These are phyloP conservation scores for Globicephala melas DNA, from an alignment of 2,113 vertebrate species.

Conservation along the genomic window DNA sequence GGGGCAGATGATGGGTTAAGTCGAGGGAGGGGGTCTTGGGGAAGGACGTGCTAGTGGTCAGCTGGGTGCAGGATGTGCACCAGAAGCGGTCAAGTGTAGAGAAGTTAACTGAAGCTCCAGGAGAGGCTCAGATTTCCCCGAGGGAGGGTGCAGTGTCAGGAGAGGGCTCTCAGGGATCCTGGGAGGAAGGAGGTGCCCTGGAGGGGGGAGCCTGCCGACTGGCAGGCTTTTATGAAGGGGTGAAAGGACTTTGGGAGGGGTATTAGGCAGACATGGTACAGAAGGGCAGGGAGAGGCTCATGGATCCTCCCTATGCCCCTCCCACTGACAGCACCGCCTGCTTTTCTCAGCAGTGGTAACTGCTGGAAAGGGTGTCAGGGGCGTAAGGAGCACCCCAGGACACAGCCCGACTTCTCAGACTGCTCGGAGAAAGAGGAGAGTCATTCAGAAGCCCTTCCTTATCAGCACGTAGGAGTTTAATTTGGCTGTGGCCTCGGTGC, in stretches of 20 bases:
- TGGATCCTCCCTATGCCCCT: too few relatives aligned
- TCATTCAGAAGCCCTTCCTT: neutral
- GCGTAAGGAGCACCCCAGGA: neutral
- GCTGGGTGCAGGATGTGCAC: neutral
- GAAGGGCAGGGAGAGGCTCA: neutral
- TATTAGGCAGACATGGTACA: neutral
- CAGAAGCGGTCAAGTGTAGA: neutral
- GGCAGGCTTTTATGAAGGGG: neutral
- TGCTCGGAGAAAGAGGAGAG: neutral
- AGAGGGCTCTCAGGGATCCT: neutral
- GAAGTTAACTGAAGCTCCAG: neutral
- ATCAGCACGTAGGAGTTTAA: neutral
- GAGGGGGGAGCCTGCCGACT: neutral
- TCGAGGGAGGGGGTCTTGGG: neutral
- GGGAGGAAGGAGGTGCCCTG: neutral
- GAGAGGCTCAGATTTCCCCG: accelerated
- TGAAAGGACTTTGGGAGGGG: neutral
- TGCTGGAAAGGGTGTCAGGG: neutral
- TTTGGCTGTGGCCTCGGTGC: neutral
- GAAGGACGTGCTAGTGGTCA: neutral
- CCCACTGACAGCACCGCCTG: accelerated
- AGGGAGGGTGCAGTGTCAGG: neutral
- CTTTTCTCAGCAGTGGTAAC: neutral
- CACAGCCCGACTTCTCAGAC: neutral
- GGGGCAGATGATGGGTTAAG: neutral